Evolutionary conservation across 2,113 vertebrate species (phyloP), one percentile per base, ranked within the genome.

Genomic region (Dryoscopus gambensis): DNA sequence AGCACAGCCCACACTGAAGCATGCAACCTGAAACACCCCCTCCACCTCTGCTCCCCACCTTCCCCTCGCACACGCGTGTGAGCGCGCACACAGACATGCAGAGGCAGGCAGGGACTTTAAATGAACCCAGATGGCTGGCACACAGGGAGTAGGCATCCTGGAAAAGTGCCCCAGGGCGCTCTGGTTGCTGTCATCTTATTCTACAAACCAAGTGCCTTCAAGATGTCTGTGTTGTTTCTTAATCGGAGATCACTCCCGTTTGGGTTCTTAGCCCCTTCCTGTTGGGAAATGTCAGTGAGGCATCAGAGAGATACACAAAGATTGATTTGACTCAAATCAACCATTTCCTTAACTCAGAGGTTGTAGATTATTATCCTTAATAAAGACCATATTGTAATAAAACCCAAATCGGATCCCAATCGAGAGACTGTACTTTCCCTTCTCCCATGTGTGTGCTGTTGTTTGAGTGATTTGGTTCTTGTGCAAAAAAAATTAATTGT

Each of bases 51-150:
- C 92, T 98, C 96, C 90, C 95, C 84, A 91, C 95, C 90, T 96
- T 94, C 69, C 86, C 42, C 84, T 88, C 6, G 2, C 67, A 88
- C 80, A 93, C 42, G 24, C 42, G 6, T 84, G 89, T 85, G 59
- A 2, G 0, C 39, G 1, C 35, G 57, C 94, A 74, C 95, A 68
- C 83, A n/a, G n/a, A 33, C 78, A 80, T n/a, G 76, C 42, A 18
- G 87, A 71, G 74, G 78, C 68, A 59, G 79, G 46, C 42, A 6
- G 57, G 63, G 75, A 5, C 47, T 90, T 96, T 99, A 99, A 99
- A 98, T 95, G 98, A 98, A 99, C 98, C 98, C 99, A 99, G 99
- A 99, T 99, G 99, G 98, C 98, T 98, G 98, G 98, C 97, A 98
- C 97, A 97, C 95, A 97, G 86, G 95, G 97, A 96, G 96, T 93